phyloP scores from a whole-genome alignment of 1,140 invertebrate species.

The Lepeophtheirus salmonis region DNA sequence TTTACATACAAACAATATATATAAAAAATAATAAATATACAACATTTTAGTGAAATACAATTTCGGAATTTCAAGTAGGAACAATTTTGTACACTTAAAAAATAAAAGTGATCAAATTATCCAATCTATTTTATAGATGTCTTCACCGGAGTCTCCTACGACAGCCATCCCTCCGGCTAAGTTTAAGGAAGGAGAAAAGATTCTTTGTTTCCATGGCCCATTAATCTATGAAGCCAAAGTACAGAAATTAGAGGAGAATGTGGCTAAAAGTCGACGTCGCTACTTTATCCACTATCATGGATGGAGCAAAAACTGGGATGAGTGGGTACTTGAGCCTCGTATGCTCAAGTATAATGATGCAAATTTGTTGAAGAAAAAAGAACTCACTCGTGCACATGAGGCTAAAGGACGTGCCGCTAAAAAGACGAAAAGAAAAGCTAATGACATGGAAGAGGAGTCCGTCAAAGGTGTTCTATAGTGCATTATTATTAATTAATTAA shows the following conservation, averaged over 20 bases:
- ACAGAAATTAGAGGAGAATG: conserved; percentile 8
- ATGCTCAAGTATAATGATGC: conserved; percentile 16
- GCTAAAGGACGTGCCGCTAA: conserved; percentile 1
- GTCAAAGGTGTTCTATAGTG: background rate
- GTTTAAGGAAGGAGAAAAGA: conserved; percentile 12
- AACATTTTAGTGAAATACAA: too few species aligned
- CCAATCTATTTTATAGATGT: too few species aligned
- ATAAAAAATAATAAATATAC: too few species aligned
- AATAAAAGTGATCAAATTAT: too few species aligned
- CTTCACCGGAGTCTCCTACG: too few species aligned
- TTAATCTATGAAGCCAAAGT: conserved; percentile 19
- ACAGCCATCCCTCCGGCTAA: background rate
- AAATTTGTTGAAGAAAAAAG: conserved; percentile 10
- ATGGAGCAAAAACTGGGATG: conserved; percentile 18
- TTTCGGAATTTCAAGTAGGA: too few species aligned
- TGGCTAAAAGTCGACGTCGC: background rate
- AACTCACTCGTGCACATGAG: conserved; percentile 15
- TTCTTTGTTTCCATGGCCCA: conserved; percentile 17
- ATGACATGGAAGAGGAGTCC: background rate
- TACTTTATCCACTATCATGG: conserved; percentile 18
- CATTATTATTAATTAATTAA: too few species aligned
- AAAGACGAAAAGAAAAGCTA: background rate
- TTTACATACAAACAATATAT: too few species aligned
- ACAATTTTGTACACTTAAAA: too few species aligned
- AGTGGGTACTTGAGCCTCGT: conserved; percentile 17